phyloP scores from a whole-genome alignment of 2,888 invertebrate genomes.

The Torymus auratus region DNA sequence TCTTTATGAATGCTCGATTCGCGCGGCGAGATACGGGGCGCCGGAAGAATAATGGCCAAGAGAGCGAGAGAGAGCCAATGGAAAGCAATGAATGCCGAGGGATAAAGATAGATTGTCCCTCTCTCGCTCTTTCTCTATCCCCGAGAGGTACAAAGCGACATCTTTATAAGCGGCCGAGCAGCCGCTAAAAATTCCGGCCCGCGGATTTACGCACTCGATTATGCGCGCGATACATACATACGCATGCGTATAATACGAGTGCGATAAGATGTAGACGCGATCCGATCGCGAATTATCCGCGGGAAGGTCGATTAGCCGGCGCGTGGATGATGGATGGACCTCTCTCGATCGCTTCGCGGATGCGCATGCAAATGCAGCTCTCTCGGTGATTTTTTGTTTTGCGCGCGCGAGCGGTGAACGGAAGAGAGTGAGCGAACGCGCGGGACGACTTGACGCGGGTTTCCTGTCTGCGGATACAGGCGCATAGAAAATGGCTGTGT shows the following conservation, averaged over 20 bases:
- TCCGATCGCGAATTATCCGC: conserved; percentile 33
- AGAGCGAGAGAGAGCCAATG: background rate
- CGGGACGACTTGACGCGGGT: too few relatives aligned
- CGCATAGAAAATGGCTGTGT: too few relatives aligned
- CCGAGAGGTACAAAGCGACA: conserved; percentile 12
- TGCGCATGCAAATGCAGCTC: too few relatives aligned
- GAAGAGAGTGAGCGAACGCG: too few relatives aligned
- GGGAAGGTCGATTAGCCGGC: conserved; percentile 32
- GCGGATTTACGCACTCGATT: conserved; percentile 17
- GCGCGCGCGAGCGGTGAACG: too few relatives aligned
- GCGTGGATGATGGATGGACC: conserved; percentile 43
- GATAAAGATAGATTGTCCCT: conserved; percentile 40
- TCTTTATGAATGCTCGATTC: conserved; percentile 34
- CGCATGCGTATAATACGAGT: background rate
- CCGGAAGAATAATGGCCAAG: background rate
- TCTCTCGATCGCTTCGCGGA: conserved; percentile 17
- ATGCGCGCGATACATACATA: background rate
- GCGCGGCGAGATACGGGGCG: background rate
- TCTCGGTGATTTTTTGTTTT: too few relatives aligned
- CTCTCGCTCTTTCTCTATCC: background rate
- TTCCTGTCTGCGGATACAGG: too few relatives aligned
- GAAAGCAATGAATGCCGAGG: conserved; percentile 27
- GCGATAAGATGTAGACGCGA: conserved; percentile 33
- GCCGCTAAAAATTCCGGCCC: background rate
- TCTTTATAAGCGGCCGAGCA: conserved; percentile 29